Evolutionary conservation across 2,797 vertebrate genomes (phyloP).

Genomic region (Coluber constrictor): DNA sequence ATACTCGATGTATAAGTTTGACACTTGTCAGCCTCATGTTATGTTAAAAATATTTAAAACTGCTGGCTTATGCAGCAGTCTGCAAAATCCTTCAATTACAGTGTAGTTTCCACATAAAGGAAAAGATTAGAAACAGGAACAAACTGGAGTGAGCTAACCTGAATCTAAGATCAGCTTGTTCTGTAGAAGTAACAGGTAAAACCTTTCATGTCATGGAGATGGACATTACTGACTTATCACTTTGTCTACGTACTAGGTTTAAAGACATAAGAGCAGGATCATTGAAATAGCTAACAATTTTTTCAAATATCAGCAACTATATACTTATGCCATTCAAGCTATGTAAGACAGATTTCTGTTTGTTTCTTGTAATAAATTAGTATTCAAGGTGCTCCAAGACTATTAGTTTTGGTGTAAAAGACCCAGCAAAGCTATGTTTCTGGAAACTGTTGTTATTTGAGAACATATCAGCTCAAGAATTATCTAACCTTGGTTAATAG

Average conservation of each 20-base stretch:
- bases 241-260: background rate
- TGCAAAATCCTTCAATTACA: background rate
- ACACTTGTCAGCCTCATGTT: background rate
- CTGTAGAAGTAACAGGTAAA: background rate
- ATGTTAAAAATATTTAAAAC: background rate
- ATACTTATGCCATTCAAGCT: background rate
- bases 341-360: background rate
- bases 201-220: background rate
- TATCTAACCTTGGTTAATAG: background rate
- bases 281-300: background rate
- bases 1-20: background rate
- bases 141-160: background rate
- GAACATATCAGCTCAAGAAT: background rate
- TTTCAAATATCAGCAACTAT: background rate
- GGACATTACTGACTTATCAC: background rate
- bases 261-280: background rate
- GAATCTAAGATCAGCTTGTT: background rate
- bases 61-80: background rate
- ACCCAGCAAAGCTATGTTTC: background rate
- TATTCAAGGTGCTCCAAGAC: background rate
- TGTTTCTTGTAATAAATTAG: background rate
- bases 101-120: background rate
- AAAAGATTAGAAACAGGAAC: background rate
- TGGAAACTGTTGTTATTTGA: background rate
- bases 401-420: background rate